These are phyloP conservation scores for Agonum fuliginosum DNA, from an alignment of 2,888 invertebrate species.

Conservation along the genomic window DNA sequence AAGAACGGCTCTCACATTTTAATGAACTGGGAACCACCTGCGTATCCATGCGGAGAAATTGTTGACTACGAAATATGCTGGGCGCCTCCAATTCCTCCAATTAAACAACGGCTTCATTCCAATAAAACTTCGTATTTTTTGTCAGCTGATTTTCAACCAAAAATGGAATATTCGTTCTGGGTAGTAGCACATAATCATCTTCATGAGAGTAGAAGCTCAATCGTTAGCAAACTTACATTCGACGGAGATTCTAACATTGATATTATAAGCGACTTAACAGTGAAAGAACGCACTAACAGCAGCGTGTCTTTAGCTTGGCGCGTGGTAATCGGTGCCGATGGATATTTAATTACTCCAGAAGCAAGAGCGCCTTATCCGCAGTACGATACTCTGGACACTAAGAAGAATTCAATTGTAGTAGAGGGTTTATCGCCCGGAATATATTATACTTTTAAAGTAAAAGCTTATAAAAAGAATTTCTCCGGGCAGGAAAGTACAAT, in stretches of 20 bases:
- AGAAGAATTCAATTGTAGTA: constrained; percentile 72
- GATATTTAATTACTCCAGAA: constrained; percentile 76
- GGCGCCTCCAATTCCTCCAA: constrained; percentile 79
- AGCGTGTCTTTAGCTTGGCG: constrained; percentile 79
- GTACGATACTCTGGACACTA: constrained; percentile 72
- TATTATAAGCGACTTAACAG: constrained; percentile 75
- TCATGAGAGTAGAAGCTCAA: constrained; percentile 78
- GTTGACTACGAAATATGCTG: constrained; percentile 79
- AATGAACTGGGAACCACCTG: constrained; percentile 82
- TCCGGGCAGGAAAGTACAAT: constrained; percentile 75
- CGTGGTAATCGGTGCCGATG: constrained; percentile 75
- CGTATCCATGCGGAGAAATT: constrained; percentile 78
- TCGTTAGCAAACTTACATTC: constrained; percentile 77
- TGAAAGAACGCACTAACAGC: constrained; percentile 73
- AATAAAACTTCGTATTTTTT: constrained; percentile 75
- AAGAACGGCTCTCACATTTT: constrained; percentile 79
- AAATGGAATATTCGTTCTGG: constrained; percentile 82
- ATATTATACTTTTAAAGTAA: constrained; percentile 78
- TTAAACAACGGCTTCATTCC: constrained; percentile 71
- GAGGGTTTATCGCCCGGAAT: constrained; percentile 72
- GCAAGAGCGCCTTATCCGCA: constrained; percentile 76
- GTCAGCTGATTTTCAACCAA: constrained; percentile 75
- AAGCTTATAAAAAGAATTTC: constrained; percentile 77
- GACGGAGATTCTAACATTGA: constrained; percentile 80
- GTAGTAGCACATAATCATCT: constrained; percentile 81